These are phyloP conservation scores for Euthynnus affinis DNA, from an alignment of 2,797 vertebrate species.

Conservation along the genomic window DNA sequence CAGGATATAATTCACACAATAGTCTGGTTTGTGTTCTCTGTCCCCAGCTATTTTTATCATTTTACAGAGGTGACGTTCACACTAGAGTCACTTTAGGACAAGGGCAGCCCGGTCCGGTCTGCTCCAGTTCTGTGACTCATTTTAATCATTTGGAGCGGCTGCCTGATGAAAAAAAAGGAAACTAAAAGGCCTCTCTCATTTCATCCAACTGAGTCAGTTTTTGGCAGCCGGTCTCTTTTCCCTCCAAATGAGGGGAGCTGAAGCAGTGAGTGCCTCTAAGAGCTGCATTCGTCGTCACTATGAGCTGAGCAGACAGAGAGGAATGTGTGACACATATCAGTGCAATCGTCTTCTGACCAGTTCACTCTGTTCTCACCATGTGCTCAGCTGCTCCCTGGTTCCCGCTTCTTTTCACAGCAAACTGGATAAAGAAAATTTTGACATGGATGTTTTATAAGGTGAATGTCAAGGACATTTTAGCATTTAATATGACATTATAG, in stretches of 20 bases:
- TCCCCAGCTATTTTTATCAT: not conserved
- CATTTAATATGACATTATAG: not conserved
- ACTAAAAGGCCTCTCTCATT: conserved; percentile 67
- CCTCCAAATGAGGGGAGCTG: conserved; percentile 63
- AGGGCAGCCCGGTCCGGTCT: conserved; percentile 66
- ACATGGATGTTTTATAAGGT: conserved; percentile 3
- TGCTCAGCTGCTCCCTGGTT: conserved; percentile 13
- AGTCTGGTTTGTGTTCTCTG: not conserved
- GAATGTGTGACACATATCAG: conserved; percentile 71
- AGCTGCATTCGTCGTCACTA: conserved; percentile 42
- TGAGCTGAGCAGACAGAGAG: conserved; percentile 64
- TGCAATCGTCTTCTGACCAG: conserved; percentile 36
- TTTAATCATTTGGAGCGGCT: conserved; percentile 56
- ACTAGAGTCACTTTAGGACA: conserved; percentile 54
- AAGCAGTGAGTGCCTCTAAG: conserved; percentile 39
- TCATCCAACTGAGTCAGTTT: conserved; percentile 74
- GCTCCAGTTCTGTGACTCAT: conserved; percentile 75
- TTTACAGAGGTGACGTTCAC: not conserved
- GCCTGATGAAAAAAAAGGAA: conserved; percentile 38
- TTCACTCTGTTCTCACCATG: conserved; percentile 34
- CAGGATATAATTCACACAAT: not conserved
- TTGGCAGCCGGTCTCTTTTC: conserved; percentile 72
- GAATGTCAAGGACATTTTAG: not conserved
- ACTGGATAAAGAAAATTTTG: not conserved
- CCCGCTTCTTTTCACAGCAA: conserved; percentile 6